phyloP scores from a whole-genome alignment of 2,113 vertebrate species.

The Podocnemis expansa region DNA sequence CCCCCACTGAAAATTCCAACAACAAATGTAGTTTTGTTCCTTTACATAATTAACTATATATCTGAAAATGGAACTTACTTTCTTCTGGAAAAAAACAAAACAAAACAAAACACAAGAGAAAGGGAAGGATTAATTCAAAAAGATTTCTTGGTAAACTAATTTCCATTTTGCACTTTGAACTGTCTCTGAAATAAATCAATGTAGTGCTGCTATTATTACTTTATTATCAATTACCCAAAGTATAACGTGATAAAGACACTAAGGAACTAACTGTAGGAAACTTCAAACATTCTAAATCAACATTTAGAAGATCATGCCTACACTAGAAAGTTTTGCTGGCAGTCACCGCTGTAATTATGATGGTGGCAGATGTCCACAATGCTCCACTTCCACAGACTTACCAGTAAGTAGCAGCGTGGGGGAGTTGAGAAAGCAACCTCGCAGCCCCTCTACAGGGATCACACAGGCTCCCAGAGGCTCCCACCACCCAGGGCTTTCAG shows the following conservation, averaged over 20 bases:
- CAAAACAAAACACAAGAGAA: background rate
- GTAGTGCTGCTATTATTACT: background rate
- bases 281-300: background rate
- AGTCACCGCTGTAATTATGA: too few relatives aligned
- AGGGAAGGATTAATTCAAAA: background rate
- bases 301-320: background rate
- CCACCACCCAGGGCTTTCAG: too few relatives aligned
- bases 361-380: too few relatives aligned
- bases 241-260: background rate
- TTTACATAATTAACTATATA: background rate
- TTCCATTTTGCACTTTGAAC: background rate
- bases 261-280: background rate
- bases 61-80: slow-evolving; percentile 2
- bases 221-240: background rate
- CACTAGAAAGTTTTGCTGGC: too few relatives aligned
- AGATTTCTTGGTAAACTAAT: background rate
- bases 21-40: background rate
- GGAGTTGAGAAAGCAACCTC: too few relatives aligned
- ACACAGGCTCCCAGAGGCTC: too few relatives aligned
- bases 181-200: background rate
- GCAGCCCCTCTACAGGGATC: too few relatives aligned
- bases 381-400: too few relatives aligned
- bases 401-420: too few relatives aligned
- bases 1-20: background rate
- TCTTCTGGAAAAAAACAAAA: background rate